Evolutionary conservation across 2,888 invertebrate species (phyloP).

Genomic region (Smittia aterrima): DNA sequence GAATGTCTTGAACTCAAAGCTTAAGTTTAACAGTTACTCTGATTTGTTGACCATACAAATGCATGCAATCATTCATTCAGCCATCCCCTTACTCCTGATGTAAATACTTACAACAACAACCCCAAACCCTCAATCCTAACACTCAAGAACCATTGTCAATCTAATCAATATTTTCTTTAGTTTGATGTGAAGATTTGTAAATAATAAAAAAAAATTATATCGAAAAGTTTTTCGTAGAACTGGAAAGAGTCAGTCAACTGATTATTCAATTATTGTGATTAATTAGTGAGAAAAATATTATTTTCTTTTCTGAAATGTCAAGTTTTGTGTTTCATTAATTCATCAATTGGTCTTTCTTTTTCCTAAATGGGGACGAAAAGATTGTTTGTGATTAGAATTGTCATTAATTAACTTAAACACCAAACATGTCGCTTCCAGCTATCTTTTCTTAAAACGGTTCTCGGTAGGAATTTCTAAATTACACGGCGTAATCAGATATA

Average conservation of each 20-base stretch:
- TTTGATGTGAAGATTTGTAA: slow-evolving; percentile 1
- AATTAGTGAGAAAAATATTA: neutral
- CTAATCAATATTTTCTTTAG: neutral
- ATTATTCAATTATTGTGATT: neutral
- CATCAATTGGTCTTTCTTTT: neutral
- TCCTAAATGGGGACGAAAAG: slow-evolving; percentile 32
- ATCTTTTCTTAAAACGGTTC: slow-evolving; percentile 29
- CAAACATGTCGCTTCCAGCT: slow-evolving; percentile 32
- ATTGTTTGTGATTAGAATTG: slow-evolving; percentile 27
- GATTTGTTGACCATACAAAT: no score
- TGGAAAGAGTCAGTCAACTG: slow-evolving; percentile 37
- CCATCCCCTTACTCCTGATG: no score
- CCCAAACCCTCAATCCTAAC: neutral
- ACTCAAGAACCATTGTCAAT: neutral
- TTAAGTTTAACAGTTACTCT: no score
- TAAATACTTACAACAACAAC: neutral
- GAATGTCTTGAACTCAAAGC: no score
- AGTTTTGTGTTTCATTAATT: slow-evolving; percentile 18
- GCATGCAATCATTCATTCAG: no score
- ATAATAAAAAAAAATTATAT: slow-evolving; percentile 8
- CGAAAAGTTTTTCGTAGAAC: slow-evolving; percentile 6
- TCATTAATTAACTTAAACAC: slow-evolving; percentile 18
- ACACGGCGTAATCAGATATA: neutral
- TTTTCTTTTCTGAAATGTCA: slow-evolving; percentile 9
- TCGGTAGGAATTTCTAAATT: neutral